Evolutionary conservation across 2,113 vertebrate genomes (phyloP), one percentile per base, ranked within the genome.

Genomic region (Misgurnus anguillicaudatus): DNA sequence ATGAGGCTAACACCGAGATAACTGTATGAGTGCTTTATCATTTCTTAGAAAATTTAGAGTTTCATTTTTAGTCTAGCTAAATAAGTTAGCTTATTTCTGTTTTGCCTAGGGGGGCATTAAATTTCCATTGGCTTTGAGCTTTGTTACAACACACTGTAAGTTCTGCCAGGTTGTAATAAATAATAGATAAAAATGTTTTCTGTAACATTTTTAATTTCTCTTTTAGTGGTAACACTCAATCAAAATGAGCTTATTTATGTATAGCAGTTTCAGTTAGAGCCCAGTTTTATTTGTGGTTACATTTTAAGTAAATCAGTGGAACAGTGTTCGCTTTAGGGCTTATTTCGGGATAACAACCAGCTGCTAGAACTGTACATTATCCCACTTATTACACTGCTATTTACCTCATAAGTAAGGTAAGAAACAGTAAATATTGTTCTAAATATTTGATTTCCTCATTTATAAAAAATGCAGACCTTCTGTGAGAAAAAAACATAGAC

Each of bases 71-170:
- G 70, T 21, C 11, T 17, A 47, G 38, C 55, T 75, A 71, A 77
- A 81, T 66, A 77, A 5, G 68, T 68, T 62, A 63, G 17, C 36
- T 68, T 36, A 45, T 61, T 68, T 79, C 48, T 41, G 51, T 47
- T 41, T 7, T 69, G 39, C 14, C 53, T 69, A 75, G 69, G 6
- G 24, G 75, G 21, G 16, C 42, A 58, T 42, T 60, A 8, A 57
- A 63, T 68, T 78, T 82, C 57, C 19, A 65, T 42, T 41, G 65
- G 24, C 72, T 78, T 73, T 41, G 53, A 61, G 63, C 69, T 65
- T 13, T 41, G 21, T 78, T 60, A 31, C 64, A 51, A 72, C 60
- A 61, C 51, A 66, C 67, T 24, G 39, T 17, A 31, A 41, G 63
- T 10, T 67, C 73, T 53, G 24, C 39, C 53, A 73, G 53, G 17